Conservation (phyloP, 2,888 invertebrate species). For the Rhaphigaster nebulosa region DNA sequence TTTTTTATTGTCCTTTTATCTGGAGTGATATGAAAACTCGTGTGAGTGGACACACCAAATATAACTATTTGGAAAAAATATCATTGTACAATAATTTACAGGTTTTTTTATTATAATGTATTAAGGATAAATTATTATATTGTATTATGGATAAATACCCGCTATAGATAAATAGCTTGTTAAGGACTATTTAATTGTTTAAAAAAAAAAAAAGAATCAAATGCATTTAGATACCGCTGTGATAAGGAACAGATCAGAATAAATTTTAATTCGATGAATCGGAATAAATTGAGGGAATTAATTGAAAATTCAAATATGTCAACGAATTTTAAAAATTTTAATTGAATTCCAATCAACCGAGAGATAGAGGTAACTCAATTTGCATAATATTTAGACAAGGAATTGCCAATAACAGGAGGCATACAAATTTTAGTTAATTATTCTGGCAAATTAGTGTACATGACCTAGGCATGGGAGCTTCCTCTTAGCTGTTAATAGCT, state of each 20-base stretch:
- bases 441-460: slow-evolving; percentile 9
- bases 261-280: neutral
- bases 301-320: neutral
- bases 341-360: neutral
- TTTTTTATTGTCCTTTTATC: no score
- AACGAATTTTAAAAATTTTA: neutral
- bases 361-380: slow-evolving; percentile 19
- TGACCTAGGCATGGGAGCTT: neutral
- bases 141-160: no score
- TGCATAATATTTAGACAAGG: slow-evolving; percentile 32
- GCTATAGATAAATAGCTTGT: no score
- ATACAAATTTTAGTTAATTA: slow-evolving; percentile 23
- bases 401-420: slow-evolving; percentile 18
- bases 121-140: no score
- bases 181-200: no score
- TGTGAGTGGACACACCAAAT: no score
- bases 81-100: no score
- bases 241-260: neutral
- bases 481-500: neutral
- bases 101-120: no score
- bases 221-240: neutral
- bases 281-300: neutral
- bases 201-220: no score
- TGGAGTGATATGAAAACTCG: no score
- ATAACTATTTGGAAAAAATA: no score